Percentiles rank a stretch among this genome's conserved stretches.
phyloP scores from a whole-genome alignment of 2,888 invertebrate genomes.

The Tipula lateralis region DNA sequence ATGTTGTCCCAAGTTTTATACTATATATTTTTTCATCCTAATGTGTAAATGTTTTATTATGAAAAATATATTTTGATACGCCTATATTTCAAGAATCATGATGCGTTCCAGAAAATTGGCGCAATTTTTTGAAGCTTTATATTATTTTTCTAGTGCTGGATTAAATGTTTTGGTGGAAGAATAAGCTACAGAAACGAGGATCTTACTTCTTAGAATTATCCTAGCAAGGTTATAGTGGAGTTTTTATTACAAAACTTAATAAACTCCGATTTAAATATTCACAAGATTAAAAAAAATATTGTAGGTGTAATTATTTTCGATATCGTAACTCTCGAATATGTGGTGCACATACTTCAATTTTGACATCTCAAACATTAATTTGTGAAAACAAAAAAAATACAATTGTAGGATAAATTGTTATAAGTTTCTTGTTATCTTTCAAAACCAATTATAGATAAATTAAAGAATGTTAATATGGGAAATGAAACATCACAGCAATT shows the following conservation, averaged over 20 bases:
- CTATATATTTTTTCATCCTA: neutral
- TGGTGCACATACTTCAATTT: neutral
- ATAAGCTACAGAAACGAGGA: no score
- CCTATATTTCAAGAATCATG: no score
- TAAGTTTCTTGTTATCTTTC: neutral
- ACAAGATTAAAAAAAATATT: neutral
- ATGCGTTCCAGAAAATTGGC: no score
- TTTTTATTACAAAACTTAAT: no score
- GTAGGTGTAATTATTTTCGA: neutral
- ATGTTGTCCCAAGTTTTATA: neutral
- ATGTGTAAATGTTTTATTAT: neutral
- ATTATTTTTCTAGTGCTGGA: no score
- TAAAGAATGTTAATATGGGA: constrained; percentile 56
- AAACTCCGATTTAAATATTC: no score
- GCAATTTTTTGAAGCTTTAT: no score
- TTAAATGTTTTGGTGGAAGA: no score
- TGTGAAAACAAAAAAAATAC: neutral
- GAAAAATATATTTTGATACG: neutral
- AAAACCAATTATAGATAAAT: neutral
- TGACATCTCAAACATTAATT: neutral
- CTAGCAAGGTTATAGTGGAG: no score
- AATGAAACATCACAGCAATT: constrained; percentile 65
- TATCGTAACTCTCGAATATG: neutral
- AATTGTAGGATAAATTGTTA: neutral
- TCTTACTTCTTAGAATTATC: no score